Conservation (phyloP, 1,140 invertebrate species). For the Armadillidium nasatum region DNA sequence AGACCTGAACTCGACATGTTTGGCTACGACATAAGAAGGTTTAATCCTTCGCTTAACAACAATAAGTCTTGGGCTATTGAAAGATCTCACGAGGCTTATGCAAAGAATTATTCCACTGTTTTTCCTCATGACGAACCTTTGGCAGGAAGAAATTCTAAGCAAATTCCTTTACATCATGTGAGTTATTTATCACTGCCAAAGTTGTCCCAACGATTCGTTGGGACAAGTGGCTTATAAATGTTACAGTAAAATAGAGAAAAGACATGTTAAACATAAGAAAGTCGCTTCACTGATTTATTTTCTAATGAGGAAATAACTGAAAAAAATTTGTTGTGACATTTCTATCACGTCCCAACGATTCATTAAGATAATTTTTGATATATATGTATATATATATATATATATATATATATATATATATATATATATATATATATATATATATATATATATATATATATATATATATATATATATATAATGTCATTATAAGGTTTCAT, state of each 20-base stretch:
- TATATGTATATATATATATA: too few species aligned
- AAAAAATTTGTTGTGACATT: too few species aligned
- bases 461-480: neutral
- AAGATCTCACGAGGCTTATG: conserved; percentile 78
- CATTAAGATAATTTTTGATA: too few species aligned
- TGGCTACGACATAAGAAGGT: conserved; percentile 69
- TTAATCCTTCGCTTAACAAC: conserved; percentile 63
- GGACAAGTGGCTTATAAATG: too few species aligned
- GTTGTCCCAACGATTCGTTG: too few species aligned
- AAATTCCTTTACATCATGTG: conserved; percentile 65
- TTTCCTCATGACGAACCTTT: conserved; percentile 80
- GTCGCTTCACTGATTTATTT: too few species aligned
- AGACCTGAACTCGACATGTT: conserved; percentile 79
- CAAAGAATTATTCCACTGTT: conserved; percentile 75
- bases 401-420: too few species aligned
- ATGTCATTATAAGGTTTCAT: neutral
- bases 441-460: neutral
- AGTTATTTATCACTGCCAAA: conserved; percentile 44
- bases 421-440: too few species aligned
- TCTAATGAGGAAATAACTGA: too few species aligned
- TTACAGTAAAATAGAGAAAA: too few species aligned
- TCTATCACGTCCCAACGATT: too few species aligned
- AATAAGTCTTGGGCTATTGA: conserved; percentile 70
- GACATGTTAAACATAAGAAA: too few species aligned
- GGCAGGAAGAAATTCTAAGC: conserved; percentile 68